Percentiles rank a stretch among this genome's conserved stretches.
Conservation (phyloP, 2,797 vertebrate genomes). For the Cyprinodon diabolis region DNA sequence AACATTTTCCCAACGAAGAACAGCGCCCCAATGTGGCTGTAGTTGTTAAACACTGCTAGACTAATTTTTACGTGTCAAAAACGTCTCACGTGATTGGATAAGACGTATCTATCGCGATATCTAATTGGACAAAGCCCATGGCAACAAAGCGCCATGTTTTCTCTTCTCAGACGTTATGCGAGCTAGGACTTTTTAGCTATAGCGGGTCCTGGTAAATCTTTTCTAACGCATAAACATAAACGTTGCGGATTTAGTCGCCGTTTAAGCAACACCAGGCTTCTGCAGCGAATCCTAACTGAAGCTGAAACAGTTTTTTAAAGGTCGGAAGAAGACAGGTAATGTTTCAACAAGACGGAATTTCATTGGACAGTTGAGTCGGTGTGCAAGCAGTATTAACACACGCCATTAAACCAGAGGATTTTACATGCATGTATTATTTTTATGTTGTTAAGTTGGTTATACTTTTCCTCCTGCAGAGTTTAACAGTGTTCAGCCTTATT, state of each 20-base stretch:
- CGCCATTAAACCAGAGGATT: constrained; percentile 69
- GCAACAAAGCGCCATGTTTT: constrained; percentile 83
- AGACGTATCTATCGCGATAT: constrained; percentile 59
- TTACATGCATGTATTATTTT: constrained; percentile 20
- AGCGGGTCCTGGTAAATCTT: constrained; percentile 23
- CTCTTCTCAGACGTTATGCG: constrained; percentile 49
- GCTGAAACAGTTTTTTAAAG: constrained; percentile 41
- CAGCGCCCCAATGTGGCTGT: background rate
- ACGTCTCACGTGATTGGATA: constrained; percentile 72
- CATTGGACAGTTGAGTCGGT: constrained; percentile 78
- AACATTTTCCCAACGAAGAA: background rate
- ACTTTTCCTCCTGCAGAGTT: background rate
- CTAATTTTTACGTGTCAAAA: constrained; percentile 79
- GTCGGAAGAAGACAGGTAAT: constrained; percentile 71
- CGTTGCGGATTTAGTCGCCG: background rate
- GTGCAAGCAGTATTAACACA: constrained; percentile 80
- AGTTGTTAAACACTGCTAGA: background rate
- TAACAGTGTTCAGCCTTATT: background rate
- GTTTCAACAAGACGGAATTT: constrained; percentile 84
- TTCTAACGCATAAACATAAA: background rate
- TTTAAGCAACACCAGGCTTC: constrained; percentile 4
- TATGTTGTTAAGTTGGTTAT: background rate
- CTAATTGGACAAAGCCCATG: constrained; percentile 74
- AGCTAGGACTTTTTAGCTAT: constrained; percentile 50
- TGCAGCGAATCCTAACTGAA: constrained; percentile 19